Evolutionary conservation across 2,797 vertebrate genomes (phyloP).

Genomic region (Mus caroli): DNA sequence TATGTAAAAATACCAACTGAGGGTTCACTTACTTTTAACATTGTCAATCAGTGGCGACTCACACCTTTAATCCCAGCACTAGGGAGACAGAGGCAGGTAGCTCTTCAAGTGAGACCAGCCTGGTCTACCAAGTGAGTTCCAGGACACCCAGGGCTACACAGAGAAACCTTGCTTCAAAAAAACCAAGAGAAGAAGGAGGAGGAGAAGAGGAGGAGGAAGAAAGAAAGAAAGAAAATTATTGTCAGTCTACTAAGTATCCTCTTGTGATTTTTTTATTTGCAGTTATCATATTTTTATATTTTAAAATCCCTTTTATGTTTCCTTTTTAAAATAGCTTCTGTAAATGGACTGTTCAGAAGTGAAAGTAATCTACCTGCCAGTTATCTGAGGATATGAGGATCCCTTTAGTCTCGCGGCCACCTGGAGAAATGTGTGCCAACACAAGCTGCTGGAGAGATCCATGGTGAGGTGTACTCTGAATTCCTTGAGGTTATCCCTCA

Average conservation of each 20-base stretch:
- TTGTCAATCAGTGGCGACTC: background rate
- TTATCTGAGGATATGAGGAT: background rate
- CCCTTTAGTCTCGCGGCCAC: background rate
- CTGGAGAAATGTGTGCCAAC: background rate
- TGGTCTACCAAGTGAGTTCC: background rate
- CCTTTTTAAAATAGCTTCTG: slow-evolving; percentile 25
- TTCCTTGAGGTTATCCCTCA: slow-evolving; percentile 10
- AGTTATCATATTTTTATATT: slow-evolving; percentile 36
- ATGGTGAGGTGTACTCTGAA: background rate
- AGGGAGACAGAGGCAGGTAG: background rate
- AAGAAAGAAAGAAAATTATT: background rate
- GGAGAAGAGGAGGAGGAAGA: too few relatives aligned
- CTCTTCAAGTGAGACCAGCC: background rate
- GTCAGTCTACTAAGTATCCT: background rate
- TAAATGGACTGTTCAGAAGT: slow-evolving; percentile 40
- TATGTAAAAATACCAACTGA: background rate
- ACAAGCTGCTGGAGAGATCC: background rate
- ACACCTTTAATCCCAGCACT: background rate
- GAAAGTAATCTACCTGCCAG: background rate
- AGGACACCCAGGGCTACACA: background rate
- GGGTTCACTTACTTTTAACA: background rate
- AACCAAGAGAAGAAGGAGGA: too few relatives aligned
- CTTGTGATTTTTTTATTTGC: slow-evolving; percentile 39
- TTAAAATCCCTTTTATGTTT: slow-evolving; percentile 16
- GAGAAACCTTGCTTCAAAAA: background rate